Evolutionary conservation across 2,888 invertebrate genomes (phyloP).

Genomic region (Agonopterix subpropinquella): DNA sequence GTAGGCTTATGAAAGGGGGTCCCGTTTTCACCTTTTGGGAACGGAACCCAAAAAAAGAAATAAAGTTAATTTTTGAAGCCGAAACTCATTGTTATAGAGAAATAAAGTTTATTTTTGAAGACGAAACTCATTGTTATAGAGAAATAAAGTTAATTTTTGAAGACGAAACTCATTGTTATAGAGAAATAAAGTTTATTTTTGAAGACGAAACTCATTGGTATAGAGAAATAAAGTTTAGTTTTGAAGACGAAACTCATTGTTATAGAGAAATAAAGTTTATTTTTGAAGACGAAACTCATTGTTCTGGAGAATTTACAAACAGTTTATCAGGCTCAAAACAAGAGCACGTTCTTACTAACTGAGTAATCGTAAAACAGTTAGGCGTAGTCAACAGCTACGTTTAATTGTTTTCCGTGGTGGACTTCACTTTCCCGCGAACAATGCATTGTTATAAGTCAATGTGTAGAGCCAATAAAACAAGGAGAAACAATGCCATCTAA

Average conservation of each 20-base stretch:
- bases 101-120: conserved; percentile 1
- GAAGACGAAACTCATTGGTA: conserved; percentile 12
- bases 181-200: conserved; percentile 7
- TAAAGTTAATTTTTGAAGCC: not conserved
- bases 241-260: conserved; percentile 11
- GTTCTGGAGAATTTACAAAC: conserved; percentile 25
- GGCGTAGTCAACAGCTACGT: conserved; percentile 28
- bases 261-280: conserved; percentile 9
- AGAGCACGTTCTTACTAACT: conserved; percentile 20
- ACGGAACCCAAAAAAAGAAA: too few species aligned
- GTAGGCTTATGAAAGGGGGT: too few species aligned
- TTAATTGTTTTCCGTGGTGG: conserved; percentile 36
- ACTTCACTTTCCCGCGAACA: conserved; percentile 38
- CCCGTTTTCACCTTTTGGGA: too few species aligned
- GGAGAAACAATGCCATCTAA: conserved; percentile 16
- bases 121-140: conserved; percentile 12
- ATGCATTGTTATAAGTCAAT: conserved; percentile 39
- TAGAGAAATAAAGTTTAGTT: conserved; percentile 6
- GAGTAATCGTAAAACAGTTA: conserved; percentile 28
- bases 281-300: conserved; percentile 10
- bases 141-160: conserved; percentile 6
- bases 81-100: conserved; percentile 14
- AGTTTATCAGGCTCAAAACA: conserved; percentile 13
- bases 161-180: conserved; percentile 12
- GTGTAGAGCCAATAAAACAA: conserved; percentile 28